phyloP scores from a whole-genome alignment of 2,797 vertebrate genomes.

The Danio choprae region DNA sequence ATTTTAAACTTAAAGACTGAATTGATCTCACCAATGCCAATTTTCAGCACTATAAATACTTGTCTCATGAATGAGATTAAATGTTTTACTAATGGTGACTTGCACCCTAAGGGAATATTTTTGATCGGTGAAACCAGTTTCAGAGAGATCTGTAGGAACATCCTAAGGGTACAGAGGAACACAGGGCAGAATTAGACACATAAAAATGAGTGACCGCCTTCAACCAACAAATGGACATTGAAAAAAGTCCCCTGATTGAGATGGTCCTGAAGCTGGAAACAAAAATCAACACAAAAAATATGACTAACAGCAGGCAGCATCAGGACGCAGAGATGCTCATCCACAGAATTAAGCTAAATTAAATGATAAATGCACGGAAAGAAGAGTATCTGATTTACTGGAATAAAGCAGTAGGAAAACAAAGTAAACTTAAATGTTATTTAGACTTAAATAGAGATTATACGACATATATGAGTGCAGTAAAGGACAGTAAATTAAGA shows the following conservation, averaged over 20 bases:
- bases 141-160: conserved; percentile 5
- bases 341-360: not conserved
- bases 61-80: not conserved
- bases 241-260: no score
- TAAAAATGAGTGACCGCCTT: not conserved
- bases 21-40: not conserved
- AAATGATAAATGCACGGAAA: not conserved
- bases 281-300: not conserved
- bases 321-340: not conserved
- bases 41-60: not conserved
- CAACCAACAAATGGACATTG: no score
- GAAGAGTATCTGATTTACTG: not conserved
- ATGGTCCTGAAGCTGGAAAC: not conserved
- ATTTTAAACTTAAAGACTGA: not conserved
- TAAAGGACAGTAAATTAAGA: no score
- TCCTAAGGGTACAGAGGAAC: not conserved
- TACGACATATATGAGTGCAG: no score
- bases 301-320: not conserved
- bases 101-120: no score
- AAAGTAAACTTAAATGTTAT: no score
- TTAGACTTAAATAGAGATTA: no score
- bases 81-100: no score
- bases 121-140: no score
- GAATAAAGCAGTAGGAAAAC: no score
- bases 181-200: not conserved